Evolutionary conservation across 2,888 invertebrate species (phyloP).

Genomic region (Apoderus coryli): DNA sequence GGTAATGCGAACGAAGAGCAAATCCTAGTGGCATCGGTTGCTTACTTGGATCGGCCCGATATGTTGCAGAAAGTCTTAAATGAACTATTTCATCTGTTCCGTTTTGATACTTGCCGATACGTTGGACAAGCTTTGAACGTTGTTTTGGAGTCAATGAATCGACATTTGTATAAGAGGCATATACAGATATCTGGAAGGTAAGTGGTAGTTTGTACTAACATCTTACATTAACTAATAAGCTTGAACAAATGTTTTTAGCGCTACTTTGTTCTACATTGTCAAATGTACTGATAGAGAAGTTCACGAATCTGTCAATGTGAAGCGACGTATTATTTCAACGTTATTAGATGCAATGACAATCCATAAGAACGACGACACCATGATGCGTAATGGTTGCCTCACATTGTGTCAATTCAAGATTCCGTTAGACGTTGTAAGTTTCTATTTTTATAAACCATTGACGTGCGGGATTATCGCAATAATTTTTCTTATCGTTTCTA

Average conservation of each 20-base stretch:
- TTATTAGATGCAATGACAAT: conserved; percentile 80
- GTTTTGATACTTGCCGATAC: conserved; percentile 66
- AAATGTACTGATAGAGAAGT: conserved; percentile 72
- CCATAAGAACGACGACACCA: conserved; percentile 73
- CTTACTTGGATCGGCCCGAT: conserved; percentile 73
- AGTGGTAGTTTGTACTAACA: too few relatives aligned
- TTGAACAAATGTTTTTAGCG: conserved; percentile 57
- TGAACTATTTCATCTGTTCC: conserved; percentile 77
- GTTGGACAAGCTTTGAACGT: conserved; percentile 62
- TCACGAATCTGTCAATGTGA: conserved; percentile 49
- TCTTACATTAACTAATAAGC: too few relatives aligned
- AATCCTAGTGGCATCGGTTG: conserved; percentile 68
- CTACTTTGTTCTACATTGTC: conserved; percentile 87
- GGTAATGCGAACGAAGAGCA: conserved; percentile 87
- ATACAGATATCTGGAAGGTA: conserved; percentile 88
- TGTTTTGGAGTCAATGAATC: conserved; percentile 81
- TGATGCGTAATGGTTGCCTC: conserved; percentile 93
- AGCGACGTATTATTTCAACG: conserved; percentile 65
- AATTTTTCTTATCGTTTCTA: conserved; percentile 32
- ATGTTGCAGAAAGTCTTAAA: conserved; percentile 75
- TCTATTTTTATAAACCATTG: conserved; percentile 1
- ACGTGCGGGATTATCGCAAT: neutral
- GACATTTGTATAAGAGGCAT: conserved; percentile 71
- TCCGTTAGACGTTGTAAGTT: conserved; percentile 80
- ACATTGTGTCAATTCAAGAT: conserved; percentile 91